A percentile compares a stretch with the other conserved stretches of the same genome.
phyloP scores from a whole-genome alignment of 1,140 invertebrate genomes.

The Mizuhopecten yessoensis region DNA sequence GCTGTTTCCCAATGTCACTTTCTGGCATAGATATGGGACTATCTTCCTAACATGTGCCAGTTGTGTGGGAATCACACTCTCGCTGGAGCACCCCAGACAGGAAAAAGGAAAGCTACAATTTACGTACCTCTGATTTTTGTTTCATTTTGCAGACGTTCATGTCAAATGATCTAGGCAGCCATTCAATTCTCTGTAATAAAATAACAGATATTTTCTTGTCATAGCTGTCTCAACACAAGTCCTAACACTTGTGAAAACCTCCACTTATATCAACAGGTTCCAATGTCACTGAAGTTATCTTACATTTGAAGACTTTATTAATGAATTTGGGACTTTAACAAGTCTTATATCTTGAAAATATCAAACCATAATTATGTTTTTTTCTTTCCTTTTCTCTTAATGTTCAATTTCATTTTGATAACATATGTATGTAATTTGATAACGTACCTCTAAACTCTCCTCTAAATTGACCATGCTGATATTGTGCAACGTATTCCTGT shows the following conservation, averaged over 20 bases:
- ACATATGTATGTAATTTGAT: not conserved
- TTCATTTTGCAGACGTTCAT: conserved; percentile 59
- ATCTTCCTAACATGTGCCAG: conserved; percentile 2
- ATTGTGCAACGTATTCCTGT: not conserved
- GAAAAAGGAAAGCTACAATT: too few species aligned
- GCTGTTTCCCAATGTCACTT: not conserved
- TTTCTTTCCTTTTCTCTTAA: not conserved
- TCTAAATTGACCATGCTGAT: not conserved
- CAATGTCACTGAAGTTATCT: too few species aligned
- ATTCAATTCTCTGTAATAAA: conserved; percentile 49
- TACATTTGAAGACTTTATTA: too few species aligned
- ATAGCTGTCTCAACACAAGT: too few species aligned
- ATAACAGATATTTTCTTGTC: not conserved
- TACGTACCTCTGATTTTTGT: conserved; percentile 62
- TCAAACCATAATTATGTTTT: not conserved
- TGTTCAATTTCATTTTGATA: too few species aligned
- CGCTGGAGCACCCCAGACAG: not conserved
- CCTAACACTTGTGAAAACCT: too few species aligned
- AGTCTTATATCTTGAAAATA: not conserved
- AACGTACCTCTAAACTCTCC: conserved; percentile 8
- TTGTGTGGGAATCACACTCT: not conserved
- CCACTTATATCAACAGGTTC: too few species aligned
- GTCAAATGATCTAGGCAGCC: conserved; percentile 57
- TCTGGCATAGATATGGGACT: not conserved
- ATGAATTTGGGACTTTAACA: not conserved